Evolutionary conservation across 2,888 invertebrate genomes (phyloP), one percentile per base, ranked within the genome.

Genomic region (Andricus quercusramuli): DNA sequence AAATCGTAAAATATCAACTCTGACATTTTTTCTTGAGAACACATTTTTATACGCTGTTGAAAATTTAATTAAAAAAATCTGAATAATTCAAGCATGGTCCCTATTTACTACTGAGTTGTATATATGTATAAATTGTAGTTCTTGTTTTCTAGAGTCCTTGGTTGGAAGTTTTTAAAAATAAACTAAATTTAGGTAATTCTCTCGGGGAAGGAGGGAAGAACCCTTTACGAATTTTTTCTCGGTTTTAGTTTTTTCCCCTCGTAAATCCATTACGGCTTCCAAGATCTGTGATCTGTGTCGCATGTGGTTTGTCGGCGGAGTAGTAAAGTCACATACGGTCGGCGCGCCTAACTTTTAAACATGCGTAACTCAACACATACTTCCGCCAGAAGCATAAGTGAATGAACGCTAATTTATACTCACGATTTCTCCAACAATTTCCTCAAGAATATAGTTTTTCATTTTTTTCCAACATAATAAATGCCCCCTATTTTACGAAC

Each of bases 231-330:
- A 70, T 29, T 20, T 32, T 29, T 70, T 51, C 51, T 32, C 29
- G 29, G 70, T 51, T 29, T 32, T 32, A 29, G 3, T 51, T 70
- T 70, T 70, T 70, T 47, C 6, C 68, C 13, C 70, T 70, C 70
- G 82, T 84, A 84, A 81, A 82, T 84, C 82, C 81, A 80, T 78
- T 79, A 79, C 80, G 79, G 74, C 74, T 80, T 83, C 80, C 67
- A 47, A 79, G 83, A 83, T 83, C 80, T 83, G 83, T 81, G 80
- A 83, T 83, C 79, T 83, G 83, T 81, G 80, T 80, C 82, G 70
- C 83, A 83, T 68, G 74, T 82, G 83, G 80, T 80, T 70, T 47
- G 82, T 80, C 82, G 79, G 68, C 51, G 65, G 78, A 77, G 82
- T 83, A 80, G 78, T 78, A 81, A 83, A 83, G 82, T 82, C 51